Percentiles rank a stretch among this genome's conserved stretches.
Conservation (phyloP, 1,140 invertebrate species). For the Brachionus rotundiformis region DNA sequence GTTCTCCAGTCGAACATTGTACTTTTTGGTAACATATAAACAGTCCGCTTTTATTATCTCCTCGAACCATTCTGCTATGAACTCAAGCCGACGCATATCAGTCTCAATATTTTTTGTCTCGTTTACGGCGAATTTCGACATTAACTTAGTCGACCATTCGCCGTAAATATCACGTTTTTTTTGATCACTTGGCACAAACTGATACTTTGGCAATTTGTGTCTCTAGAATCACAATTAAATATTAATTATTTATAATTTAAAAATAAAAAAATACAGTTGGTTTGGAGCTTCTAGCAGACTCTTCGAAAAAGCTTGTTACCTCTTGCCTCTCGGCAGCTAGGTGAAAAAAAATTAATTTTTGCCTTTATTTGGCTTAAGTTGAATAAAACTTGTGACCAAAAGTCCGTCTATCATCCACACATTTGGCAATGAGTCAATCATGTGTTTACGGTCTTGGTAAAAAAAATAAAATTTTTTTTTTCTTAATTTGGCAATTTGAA, state of each 20-base stretch:
- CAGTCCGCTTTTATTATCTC: slow-evolving; percentile 57
- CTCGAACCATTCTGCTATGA: slow-evolving; percentile 58
- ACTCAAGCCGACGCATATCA: slow-evolving; percentile 58
- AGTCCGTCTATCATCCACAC: slow-evolving; percentile 64
- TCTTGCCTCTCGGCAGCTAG: slow-evolving; percentile 62
- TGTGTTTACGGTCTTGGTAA: slow-evolving; percentile 62
- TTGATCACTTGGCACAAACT: slow-evolving; percentile 59
- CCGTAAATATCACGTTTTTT: slow-evolving; percentile 54
- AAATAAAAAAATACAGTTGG: slow-evolving; percentile 58
- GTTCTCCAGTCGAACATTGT: slow-evolving; percentile 54
- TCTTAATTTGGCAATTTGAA: neutral
- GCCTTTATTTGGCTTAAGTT: too few species aligned
- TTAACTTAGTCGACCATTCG: slow-evolving; percentile 57
- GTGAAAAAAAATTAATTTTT: slow-evolving; percentile 40
- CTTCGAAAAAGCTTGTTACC: slow-evolving; percentile 61
- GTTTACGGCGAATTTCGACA: slow-evolving; percentile 58
- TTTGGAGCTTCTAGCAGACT: slow-evolving; percentile 59
- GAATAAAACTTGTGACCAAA: slow-evolving; percentile 62
- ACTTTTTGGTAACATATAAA: slow-evolving; percentile 56
- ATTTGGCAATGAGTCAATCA: slow-evolving; percentile 62
- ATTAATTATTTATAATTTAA: neutral
- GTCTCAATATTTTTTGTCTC: slow-evolving; percentile 58
- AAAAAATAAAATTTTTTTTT: slow-evolving; percentile 22
- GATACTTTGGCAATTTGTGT: slow-evolving; percentile 58
- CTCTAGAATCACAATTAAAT: slow-evolving; percentile 56